Evolutionary conservation across 2,113 vertebrate species (phyloP).

Genomic region (Camelus dromedarius): DNA sequence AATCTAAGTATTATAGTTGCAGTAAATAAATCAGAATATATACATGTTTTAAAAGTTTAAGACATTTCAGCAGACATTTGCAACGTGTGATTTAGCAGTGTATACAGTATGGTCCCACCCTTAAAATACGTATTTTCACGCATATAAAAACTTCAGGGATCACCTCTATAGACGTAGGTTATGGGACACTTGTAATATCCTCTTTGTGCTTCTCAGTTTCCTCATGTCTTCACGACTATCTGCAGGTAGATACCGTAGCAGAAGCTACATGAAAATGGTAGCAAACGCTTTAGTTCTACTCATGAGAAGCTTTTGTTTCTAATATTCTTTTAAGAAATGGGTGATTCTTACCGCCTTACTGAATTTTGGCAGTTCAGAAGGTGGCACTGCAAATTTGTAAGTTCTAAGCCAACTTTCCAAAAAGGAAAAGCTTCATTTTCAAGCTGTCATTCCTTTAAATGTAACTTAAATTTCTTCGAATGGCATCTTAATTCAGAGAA

Average conservation of each 20-base stretch:
- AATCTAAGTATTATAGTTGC: not conserved
- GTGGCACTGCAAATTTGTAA: not conserved
- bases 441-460: not conserved
- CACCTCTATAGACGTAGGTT: not conserved
- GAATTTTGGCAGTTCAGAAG: not conserved
- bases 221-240: not conserved
- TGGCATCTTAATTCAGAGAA: not conserved
- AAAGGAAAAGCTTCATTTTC: not conserved
- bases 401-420: not conserved
- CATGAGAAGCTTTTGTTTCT: not conserved
- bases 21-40: not conserved
- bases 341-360: not conserved
- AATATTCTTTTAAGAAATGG: not conserved
- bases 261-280: not conserved
- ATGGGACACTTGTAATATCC: not conserved
- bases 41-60: not conserved
- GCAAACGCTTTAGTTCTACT: not conserved
- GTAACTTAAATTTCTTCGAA: not conserved
- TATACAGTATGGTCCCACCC: not conserved
- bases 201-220: not conserved
- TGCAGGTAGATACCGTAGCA: not conserved
- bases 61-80: not conserved
- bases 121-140: not conserved
- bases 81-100: not conserved
- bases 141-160: not conserved